These are phyloP conservation scores for Notoglanidium macrostoma DNA, from an alignment of 2,797 vertebrate genomes.

Conservation along the genomic window DNA sequence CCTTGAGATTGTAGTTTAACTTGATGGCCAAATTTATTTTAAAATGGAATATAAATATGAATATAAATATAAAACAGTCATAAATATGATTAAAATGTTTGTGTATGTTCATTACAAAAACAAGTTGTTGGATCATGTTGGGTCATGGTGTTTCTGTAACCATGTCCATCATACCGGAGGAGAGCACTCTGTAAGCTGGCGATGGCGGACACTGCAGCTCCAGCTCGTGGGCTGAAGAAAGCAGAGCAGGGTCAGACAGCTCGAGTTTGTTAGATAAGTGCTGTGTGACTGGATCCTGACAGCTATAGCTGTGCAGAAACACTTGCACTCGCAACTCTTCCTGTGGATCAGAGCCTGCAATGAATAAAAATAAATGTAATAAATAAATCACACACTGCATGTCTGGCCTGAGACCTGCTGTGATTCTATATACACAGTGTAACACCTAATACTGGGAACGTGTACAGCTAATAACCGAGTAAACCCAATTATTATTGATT, in stretches of 20 bases:
- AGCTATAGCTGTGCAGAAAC: slow-evolving; percentile 58
- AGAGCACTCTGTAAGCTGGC: slow-evolving; percentile 42
- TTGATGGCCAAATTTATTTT: neutral
- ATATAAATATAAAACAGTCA: neutral
- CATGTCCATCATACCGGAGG: slow-evolving; percentile 36
- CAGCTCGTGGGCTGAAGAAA: slow-evolving; percentile 63
- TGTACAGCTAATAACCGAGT: neutral
- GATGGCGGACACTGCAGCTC: slow-evolving; percentile 46
- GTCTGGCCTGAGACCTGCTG: neutral
- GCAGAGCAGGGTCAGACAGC: slow-evolving; percentile 53
- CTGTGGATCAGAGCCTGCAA: slow-evolving; percentile 47
- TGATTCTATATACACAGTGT: neutral
- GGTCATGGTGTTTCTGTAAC: neutral
- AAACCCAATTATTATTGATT: neutral
- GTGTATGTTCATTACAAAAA: neutral
- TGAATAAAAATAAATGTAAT: neutral
- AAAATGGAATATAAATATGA: neutral
- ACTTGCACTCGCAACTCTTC: slow-evolving; percentile 55
- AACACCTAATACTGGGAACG: neutral
- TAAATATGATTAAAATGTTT: neutral
- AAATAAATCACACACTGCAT: neutral
- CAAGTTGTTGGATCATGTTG: neutral
- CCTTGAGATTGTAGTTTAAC: neutral
- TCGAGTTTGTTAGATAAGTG: slow-evolving; percentile 57
- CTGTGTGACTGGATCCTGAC: slow-evolving; percentile 64